phyloP scores from a whole-genome alignment of 2,888 invertebrate species.

The Netelia melanura region DNA sequence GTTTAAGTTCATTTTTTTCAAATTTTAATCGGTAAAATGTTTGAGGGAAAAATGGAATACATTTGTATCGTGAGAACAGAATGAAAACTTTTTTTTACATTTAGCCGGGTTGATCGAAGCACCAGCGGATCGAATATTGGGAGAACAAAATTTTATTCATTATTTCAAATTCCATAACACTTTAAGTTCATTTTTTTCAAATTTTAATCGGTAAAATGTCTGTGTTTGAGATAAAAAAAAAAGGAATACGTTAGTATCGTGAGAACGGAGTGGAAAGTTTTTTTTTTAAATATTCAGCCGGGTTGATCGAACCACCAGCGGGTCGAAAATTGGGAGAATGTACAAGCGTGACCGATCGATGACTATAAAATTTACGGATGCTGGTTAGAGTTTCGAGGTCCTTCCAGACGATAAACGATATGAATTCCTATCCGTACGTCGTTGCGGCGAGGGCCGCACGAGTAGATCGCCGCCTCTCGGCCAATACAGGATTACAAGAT shows the following conservation, averaged over 20 bases:
- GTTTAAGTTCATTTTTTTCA: not conserved
- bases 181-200: not conserved
- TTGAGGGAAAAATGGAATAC: not conserved
- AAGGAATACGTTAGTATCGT: not conserved
- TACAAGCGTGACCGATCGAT: slow-evolving; percentile 48
- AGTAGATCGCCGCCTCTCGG: slow-evolving; percentile 44
- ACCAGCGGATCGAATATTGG: not conserved
- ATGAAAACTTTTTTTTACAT: not conserved
- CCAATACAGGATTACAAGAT: slow-evolving; percentile 72
- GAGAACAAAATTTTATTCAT: slow-evolving; percentile 34
- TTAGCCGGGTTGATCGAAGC: slow-evolving; percentile 4
- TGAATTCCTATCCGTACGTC: slow-evolving; percentile 60
- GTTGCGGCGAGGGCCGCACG: slow-evolving; percentile 21
- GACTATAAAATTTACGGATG: slow-evolving; percentile 52
- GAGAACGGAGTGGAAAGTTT: not conserved
- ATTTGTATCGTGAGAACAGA: not conserved
- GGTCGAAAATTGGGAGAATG: not conserved
- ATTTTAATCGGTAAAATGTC: not conserved
- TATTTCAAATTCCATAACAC: not conserved
- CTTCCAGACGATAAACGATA: slow-evolving; percentile 67
- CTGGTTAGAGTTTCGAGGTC: slow-evolving; percentile 52
- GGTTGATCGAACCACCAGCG: slow-evolving; percentile 3
- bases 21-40: not conserved
- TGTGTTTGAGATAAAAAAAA: not conserved
- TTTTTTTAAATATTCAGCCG: slow-evolving; percentile 8